Conservation (phyloP, 2,888 invertebrate species). For the Gisinianus flammeolus region DNA sequence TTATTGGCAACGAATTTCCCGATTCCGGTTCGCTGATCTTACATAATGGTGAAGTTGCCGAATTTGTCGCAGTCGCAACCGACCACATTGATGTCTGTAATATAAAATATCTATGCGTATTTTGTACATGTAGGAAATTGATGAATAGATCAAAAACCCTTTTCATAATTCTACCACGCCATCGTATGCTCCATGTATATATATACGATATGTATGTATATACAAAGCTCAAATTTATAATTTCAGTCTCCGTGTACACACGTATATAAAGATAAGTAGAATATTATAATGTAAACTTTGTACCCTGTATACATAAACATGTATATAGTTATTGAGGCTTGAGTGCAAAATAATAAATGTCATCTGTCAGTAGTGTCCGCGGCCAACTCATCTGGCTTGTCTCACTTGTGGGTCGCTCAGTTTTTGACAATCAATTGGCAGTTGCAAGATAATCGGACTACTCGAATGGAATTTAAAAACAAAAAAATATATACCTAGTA, state of each 20-base stretch:
- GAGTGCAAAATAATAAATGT: conserved; percentile 18
- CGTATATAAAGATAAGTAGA: too few species aligned
- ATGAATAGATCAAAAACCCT: conserved; percentile 19
- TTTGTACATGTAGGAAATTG: not conserved
- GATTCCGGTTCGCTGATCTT: conserved; percentile 45
- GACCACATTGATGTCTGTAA: conserved; percentile 29
- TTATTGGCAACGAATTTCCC: conserved; percentile 37
- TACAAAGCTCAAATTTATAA: too few species aligned
- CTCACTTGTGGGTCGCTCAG: conserved; percentile 14
- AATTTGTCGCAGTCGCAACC: conserved; percentile 45
- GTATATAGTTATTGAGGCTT: not conserved
- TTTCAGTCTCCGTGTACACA: too few species aligned
- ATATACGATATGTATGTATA: not conserved
- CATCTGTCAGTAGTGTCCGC: not conserved
- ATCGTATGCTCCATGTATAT: not conserved
- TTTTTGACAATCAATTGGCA: not conserved
- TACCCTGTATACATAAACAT: not conserved
- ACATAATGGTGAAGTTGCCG: conserved; percentile 45
- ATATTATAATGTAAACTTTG: not conserved
- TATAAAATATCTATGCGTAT: too few species aligned
- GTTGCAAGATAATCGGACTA: not conserved
- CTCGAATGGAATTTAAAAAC: not conserved
- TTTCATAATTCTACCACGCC: conserved; percentile 1
- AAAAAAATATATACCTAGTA: too few species aligned
- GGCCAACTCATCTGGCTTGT: conserved; percentile 13